Conservation (phyloP, 2,888 invertebrate species). For the Fragum sueziense region DNA sequence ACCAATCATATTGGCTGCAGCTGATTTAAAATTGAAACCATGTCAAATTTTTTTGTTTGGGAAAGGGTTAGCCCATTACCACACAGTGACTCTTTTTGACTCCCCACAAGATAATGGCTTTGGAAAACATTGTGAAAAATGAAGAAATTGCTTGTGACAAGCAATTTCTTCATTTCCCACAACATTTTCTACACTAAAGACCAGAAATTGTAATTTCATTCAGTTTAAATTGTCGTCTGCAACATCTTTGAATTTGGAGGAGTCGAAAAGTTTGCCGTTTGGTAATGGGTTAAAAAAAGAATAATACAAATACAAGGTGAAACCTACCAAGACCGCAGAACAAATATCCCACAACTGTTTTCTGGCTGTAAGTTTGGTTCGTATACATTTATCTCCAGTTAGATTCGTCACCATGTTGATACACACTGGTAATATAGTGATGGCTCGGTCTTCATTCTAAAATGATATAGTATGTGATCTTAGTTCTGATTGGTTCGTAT, state of each 20-base stretch:
- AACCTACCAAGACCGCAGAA: conserved; percentile 69
- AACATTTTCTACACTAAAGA: neutral
- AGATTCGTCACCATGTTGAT: conserved; percentile 74
- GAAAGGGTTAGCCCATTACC: too few relatives aligned
- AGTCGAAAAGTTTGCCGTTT: neutral
- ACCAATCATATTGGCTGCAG: too few relatives aligned
- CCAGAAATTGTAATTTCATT: neutral
- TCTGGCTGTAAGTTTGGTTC: conserved; percentile 66
- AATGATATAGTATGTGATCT: neutral
- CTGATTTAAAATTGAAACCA: too few relatives aligned
- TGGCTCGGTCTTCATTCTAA: conserved; percentile 56
- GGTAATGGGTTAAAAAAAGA: too few relatives aligned
- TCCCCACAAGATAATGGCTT: too few relatives aligned
- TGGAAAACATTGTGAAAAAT: too few relatives aligned
- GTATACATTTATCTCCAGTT: conserved; percentile 67
- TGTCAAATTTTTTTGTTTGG: too few relatives aligned
- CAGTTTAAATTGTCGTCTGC: neutral
- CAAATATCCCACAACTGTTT: conserved; percentile 71
- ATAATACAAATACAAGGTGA: neutral
- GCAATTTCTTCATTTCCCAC: neutral
- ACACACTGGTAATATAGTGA: conserved; percentile 66
- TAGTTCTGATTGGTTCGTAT: too few relatives aligned
- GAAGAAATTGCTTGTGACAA: too few relatives aligned
- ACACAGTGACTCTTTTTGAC: too few relatives aligned
- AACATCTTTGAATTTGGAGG: neutral